Percentiles rank a stretch among this genome's conserved stretches.
These are phyloP conservation scores for Cecidostiba fungosa DNA, from an alignment of 2,888 invertebrate species.

Conservation along the genomic window DNA sequence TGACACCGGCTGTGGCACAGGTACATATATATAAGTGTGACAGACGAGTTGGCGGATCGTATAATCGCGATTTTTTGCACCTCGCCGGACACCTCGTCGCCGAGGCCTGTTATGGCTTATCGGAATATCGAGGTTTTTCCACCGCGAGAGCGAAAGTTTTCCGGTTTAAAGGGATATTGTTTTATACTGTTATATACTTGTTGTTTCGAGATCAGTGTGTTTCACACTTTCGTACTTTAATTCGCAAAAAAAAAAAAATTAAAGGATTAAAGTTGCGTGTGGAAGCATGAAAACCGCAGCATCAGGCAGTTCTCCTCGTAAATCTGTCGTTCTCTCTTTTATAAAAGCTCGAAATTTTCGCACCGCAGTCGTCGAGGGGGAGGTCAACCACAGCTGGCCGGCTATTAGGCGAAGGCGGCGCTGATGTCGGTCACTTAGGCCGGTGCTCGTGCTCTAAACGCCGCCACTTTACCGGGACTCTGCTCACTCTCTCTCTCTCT, in stretches of 20 bases:
- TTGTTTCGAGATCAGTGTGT: neutral
- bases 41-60: neutral
- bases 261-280: neutral
- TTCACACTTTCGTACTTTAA: neutral
- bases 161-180: neutral
- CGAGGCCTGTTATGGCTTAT: conserved; percentile 16
- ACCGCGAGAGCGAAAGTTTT: neutral
- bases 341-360: conserved; percentile 31
- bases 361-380: neutral
- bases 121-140: conserved; percentile 29
- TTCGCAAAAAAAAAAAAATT: neutral
- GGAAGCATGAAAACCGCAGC: neutral
- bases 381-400: conserved; percentile 38
- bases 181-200: neutral
- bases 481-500: neutral
- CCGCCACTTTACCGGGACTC: conserved; percentile 54
- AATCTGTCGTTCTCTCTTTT: conserved; percentile 7
- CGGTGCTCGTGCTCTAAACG: conserved; percentile 59
- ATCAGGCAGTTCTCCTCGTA: neutral
- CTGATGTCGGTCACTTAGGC: conserved; percentile 63
- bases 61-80: conserved; percentile 57
- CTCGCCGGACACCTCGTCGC: conserved; percentile 30
- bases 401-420: conserved; percentile 57
- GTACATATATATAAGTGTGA: neutral
- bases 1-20: conserved; percentile 26